Conservation (phyloP, 2,797 vertebrate species). For the Rhynchotus rufescens region DNA sequence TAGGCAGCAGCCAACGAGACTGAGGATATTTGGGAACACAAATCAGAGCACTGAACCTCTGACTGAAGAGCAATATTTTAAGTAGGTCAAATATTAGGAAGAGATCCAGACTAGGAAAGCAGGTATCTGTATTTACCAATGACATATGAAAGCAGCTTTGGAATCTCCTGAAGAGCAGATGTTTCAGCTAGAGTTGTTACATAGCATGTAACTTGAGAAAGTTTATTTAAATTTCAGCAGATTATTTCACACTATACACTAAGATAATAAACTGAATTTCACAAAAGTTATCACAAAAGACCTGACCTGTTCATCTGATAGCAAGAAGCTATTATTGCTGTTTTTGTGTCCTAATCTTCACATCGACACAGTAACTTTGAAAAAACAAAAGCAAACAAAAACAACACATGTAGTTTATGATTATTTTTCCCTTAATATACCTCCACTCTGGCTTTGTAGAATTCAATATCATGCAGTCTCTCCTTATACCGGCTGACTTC, state of each 20-base stretch:
- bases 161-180: not conserved
- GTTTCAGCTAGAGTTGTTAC: not conserved
- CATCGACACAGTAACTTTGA: not conserved
- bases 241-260: not conserved
- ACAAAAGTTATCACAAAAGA: not conserved
- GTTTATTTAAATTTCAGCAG: not conserved
- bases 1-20: not conserved
- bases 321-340: not conserved
- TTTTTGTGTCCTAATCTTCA: not conserved
- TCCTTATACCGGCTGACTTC: constrained; percentile 95
- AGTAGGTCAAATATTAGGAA: not conserved
- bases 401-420: too few species aligned
- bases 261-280: not conserved
- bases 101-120: not conserved
- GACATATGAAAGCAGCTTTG: not conserved
- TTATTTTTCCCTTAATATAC: constrained; percentile 68
- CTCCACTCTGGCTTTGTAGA: constrained; percentile 97
- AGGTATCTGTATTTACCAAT: not conserved
- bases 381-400: not conserved
- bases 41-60: not conserved
- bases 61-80: not conserved
- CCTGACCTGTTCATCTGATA: not conserved
- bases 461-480: constrained; percentile 96
- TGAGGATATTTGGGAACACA: not conserved
- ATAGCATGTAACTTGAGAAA: not conserved